Percentiles rank a stretch among this genome's conserved stretches.
phyloP scores from a whole-genome alignment of 2,113 vertebrate genomes.

The Neodontobutis hainanensis region DNA sequence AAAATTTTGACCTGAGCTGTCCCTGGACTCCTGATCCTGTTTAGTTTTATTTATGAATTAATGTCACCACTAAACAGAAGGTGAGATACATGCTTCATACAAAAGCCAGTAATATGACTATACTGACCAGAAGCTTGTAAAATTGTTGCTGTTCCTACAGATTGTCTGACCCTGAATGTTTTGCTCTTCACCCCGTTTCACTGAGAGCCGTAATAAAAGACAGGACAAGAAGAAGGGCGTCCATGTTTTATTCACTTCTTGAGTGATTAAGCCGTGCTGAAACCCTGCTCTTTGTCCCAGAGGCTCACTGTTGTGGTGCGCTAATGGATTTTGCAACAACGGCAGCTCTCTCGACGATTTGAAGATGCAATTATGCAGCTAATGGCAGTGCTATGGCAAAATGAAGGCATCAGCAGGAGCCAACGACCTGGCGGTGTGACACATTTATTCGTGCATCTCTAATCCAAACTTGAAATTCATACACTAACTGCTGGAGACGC shows the following conservation, averaged over 20 bases:
- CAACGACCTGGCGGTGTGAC: slow-evolving; percentile 20
- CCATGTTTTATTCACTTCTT: slow-evolving; percentile 59
- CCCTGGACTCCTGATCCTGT: too few species aligned
- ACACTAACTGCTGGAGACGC: slow-evolving; percentile 19
- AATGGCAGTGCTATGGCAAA: slow-evolving; percentile 56
- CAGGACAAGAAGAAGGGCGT: slow-evolving; percentile 23
- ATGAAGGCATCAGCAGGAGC: slow-evolving; percentile 66
- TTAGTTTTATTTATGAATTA: too few species aligned
- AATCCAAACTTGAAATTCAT: slow-evolving; percentile 23
- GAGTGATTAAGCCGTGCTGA: slow-evolving; percentile 49
- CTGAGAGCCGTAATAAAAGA: slow-evolving; percentile 33
- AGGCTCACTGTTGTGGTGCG: slow-evolving; percentile 48
- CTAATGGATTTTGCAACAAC: slow-evolving; percentile 71
- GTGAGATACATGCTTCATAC: too few species aligned
- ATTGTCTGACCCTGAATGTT: too few species aligned
- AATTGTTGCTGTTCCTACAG: too few species aligned
- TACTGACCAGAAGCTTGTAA: too few species aligned
- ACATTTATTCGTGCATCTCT: slow-evolving; percentile 26
- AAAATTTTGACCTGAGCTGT: too few species aligned
- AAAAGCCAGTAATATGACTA: too few species aligned
- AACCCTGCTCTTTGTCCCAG: slow-evolving; percentile 44
- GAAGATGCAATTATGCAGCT: slow-evolving; percentile 67
- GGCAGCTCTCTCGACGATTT: slow-evolving; percentile 57
- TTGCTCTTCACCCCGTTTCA: background rate
- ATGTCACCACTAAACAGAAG: too few species aligned